phyloP scores from a whole-genome alignment of 2,797 vertebrate species.

The Ispidina lecontei region DNA sequence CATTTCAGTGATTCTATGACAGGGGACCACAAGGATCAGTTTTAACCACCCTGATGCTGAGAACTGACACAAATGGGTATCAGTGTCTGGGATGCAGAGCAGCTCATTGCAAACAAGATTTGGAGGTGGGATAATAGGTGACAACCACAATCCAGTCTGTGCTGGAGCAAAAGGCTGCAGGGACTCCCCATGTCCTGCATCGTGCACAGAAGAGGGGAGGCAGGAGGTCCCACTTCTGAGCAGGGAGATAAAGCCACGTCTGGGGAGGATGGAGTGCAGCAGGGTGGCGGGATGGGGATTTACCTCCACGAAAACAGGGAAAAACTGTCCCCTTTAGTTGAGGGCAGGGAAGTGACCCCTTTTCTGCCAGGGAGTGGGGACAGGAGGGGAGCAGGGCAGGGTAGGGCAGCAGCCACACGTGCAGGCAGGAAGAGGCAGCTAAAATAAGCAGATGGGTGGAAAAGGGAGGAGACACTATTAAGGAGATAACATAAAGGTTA shows the following conservation, averaged over 20 bases:
- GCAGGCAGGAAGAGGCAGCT: constrained; percentile 56
- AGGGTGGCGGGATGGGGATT: neutral
- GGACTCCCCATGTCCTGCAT: fast-evolving
- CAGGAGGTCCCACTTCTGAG: neutral
- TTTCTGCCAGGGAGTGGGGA: neutral
- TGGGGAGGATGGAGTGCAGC: neutral
- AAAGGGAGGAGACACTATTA: constrained; percentile 53
- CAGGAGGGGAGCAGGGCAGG: neutral
- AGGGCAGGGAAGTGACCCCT: neutral
- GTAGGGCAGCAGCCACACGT: neutral
- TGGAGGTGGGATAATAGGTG: neutral
- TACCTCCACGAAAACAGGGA: neutral
- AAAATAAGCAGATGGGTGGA: constrained; percentile 66
- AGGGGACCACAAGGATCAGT: neutral
- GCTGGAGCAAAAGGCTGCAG: neutral
- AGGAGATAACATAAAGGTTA: constrained; percentile 62
- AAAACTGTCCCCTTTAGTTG: neutral
- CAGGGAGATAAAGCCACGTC: fast-evolving
- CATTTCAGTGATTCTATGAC: neutral
- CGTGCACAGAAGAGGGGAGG: fast-evolving
- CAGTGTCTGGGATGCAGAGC: neutral
- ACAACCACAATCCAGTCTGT: neutral
- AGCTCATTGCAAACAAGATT: neutral
- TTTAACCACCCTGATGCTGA: neutral
- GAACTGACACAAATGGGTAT: fast-evolving